These are phyloP conservation scores for Stichopus chloronotus DNA, from an alignment of 35 echinoderm and acorn worm species.

Conservation along the genomic window DNA sequence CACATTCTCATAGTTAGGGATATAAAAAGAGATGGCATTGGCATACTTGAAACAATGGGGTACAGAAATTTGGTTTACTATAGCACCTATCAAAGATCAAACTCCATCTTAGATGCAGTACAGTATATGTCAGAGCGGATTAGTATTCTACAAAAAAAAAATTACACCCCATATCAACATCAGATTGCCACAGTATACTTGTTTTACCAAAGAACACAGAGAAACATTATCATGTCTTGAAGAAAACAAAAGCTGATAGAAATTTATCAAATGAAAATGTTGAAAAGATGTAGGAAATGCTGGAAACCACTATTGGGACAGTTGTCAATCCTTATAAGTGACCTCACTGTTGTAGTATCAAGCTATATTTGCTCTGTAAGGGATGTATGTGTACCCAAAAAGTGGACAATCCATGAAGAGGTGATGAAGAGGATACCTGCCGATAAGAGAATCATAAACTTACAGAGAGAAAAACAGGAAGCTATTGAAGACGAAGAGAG, in stretches of 20 bases:
- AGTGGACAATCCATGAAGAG: background rate
- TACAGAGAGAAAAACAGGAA: background rate
- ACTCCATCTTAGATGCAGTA: background rate
- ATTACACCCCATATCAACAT: background rate
- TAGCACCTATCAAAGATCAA: background rate
- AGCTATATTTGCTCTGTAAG: background rate
- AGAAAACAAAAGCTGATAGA: background rate
- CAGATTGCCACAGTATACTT: background rate
- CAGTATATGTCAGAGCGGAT: background rate
- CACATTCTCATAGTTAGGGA: background rate
- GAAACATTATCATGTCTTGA: background rate
- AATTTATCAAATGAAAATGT: background rate
- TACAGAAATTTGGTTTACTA: conserved; percentile 1
- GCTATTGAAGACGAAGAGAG: background rate
- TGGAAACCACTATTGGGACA: background rate
- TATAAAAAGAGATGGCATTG: background rate
- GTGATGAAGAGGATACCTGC: background rate
- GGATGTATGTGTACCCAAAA: background rate
- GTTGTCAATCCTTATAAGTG: background rate
- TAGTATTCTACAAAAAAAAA: background rate
- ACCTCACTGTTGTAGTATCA: background rate
- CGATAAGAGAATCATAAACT: background rate
- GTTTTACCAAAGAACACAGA: background rate
- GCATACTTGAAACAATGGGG: background rate
- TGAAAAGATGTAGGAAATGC: background rate